Base-by-base conservation (phyloP, 35 echinoderm and acorn worm species). In the Lytechinus variegatus region DNA sequence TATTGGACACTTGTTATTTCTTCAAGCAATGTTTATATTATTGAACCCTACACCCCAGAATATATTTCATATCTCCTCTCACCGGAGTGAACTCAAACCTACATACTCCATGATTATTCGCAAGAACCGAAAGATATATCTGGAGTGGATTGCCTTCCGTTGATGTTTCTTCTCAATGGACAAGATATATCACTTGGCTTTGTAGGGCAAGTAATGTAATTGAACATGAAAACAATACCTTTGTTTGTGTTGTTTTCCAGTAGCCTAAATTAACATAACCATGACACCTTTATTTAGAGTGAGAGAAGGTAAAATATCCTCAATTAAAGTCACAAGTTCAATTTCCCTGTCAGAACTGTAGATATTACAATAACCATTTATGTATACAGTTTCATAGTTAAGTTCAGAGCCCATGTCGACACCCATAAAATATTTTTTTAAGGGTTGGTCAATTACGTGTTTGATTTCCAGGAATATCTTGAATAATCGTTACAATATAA, bases 41-140 rank as follows among this genome's bases (percentile, higher is more conserved):
- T 79, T 79, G 66, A 79, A 79, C 66, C 66, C 66, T 79, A 79
- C 66, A 79, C 66, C 66, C 66, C n/a, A 79, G 66, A 79, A 79
- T 79, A 79, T 79, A 79, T 19, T 79, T 79, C 66, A 79, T 79
- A 79, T 79, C 66, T 24, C 19, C 21, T n/a, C 66, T 79, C 66
- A 79, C 21, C 8, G 8, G 19, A 24, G 21, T 79, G 66, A 79
- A 79, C 66, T 13, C 13, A 16, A 79, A 24, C 66, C 16, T 79
- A 7, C 21, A 79, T 9, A 11, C 66, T 79, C 66, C 21, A 60
- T 10, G 16, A 60, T 79, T 79, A 2, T 79, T 79, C 0, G 19
- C 66, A 19, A 60, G 19, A 8, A 79, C 66, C 21, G 66, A 79
- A 19, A 79, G 16, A 79, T 24, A 79, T n/a, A 24, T 79, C 24